phyloP scores from a whole-genome alignment of 1,140 invertebrate species.

The Drosophila pachea region DNA sequence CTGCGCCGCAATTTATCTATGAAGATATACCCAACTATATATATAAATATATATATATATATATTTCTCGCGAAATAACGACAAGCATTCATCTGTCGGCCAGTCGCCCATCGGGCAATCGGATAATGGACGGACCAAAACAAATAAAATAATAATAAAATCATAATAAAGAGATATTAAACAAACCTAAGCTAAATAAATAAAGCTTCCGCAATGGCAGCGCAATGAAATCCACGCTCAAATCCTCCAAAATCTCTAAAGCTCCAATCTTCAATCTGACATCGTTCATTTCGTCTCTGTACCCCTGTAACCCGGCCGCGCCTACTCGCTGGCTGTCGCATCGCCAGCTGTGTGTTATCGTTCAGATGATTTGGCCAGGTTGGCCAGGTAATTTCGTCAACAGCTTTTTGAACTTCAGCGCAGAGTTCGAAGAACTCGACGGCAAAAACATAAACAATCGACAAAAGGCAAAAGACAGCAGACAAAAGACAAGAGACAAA shows the following conservation, averaged over 20 bases:
- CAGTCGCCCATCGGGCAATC: slow-evolving; percentile 43
- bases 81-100: slow-evolving; percentile 30
- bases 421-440: slow-evolving; percentile 49
- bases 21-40: no score
- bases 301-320: slow-evolving; percentile 1
- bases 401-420: slow-evolving; percentile 42
- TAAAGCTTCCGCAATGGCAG: slow-evolving; percentile 45
- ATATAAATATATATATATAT: slow-evolving; percentile 5
- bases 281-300: slow-evolving; percentile 1
- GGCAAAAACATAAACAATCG: slow-evolving; percentile 43
- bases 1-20: slow-evolving; percentile 3
- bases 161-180: neutral
- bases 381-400: slow-evolving; percentile 36
- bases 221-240: slow-evolving; percentile 28
- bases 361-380: slow-evolving; percentile 44
- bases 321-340: neutral
- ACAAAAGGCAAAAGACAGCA: slow-evolving; percentile 7
- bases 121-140: slow-evolving; percentile 2
- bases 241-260: neutral
- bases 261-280: neutral
- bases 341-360: slow-evolving; percentile 27
- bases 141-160: neutral
- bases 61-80: slow-evolving; percentile 36
- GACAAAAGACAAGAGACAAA: slow-evolving; percentile 21
- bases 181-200: slow-evolving; percentile 25